These are phyloP conservation scores for Bombylius major DNA, from an alignment of 2,888 invertebrate genomes.

Conservation along the genomic window DNA sequence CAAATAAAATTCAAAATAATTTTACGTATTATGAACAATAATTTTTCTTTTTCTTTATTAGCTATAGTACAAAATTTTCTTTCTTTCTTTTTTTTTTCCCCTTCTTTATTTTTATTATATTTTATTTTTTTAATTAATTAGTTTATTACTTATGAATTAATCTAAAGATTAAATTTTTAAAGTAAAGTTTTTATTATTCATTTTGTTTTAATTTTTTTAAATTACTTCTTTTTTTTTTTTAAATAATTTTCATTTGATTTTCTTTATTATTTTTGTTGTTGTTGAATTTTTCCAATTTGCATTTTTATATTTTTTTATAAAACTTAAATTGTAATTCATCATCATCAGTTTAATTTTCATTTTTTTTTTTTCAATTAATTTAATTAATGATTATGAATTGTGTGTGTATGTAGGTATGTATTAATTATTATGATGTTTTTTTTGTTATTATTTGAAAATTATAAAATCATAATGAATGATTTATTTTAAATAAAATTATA, in stretches of 20 bases:
- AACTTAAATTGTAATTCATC: no score
- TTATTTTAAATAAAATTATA: no score
- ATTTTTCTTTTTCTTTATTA: neutral
- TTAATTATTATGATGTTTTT: no score
- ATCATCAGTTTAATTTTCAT: no score
- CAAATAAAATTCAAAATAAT: neutral
- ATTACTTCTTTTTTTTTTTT: neutral
- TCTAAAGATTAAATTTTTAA: conserved; percentile 4
- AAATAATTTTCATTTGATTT: neutral
- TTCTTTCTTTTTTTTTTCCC: neutral
- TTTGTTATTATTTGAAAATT: no score
- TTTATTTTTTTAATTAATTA: neutral
- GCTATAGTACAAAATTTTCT: conserved; percentile 8
- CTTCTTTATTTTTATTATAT: neutral
- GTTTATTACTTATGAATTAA: neutral
- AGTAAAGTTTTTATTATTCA: neutral
- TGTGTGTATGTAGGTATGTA: no score
- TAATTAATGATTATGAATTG: no score
- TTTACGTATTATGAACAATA: conserved; percentile 7
- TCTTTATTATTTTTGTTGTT: neutral
- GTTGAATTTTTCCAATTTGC: neutral
- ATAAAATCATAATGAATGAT: no score
- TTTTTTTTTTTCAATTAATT: no score
- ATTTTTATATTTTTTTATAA: neutral
- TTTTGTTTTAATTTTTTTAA: neutral